Evolutionary conservation across 2,888 invertebrate species (phyloP).

Genomic region (Dione vanillae): DNA sequence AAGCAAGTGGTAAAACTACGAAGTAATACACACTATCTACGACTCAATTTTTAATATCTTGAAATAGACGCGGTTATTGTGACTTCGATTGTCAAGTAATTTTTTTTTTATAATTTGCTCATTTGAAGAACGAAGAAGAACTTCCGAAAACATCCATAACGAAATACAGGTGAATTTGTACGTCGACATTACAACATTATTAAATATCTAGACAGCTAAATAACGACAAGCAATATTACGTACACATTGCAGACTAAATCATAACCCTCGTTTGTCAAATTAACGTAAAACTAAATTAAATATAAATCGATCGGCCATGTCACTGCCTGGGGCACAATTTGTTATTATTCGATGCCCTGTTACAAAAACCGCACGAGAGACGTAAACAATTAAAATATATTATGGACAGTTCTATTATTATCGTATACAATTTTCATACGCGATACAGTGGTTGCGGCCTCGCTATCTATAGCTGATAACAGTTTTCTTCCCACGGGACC

Average conservation of each 20-base stretch:
- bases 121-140: too few species aligned
- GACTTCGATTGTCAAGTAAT: too few species aligned
- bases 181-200: not conserved
- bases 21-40: too few species aligned
- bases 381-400: constrained; percentile 70
- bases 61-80: too few species aligned
- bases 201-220: not conserved
- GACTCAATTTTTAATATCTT: too few species aligned
- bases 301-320: constrained; percentile 64
- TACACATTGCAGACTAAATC: constrained; percentile 23
- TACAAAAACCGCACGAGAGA: constrained; percentile 68
- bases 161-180: too few species aligned
- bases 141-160: too few species aligned
- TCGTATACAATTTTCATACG: constrained; percentile 59
- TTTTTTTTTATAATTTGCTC: not conserved
- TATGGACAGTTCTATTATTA: constrained; percentile 55
- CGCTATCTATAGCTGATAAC: constrained; percentile 68
- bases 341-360: constrained; percentile 65
- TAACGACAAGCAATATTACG: not conserved
- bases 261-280: constrained; percentile 23
- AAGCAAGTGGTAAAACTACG: too few species aligned
- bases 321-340: constrained; percentile 60
- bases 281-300: constrained; percentile 68
- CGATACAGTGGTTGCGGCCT: constrained; percentile 59
- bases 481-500: constrained; percentile 78